These are phyloP conservation scores for Scelioninae gen. 2 DNA, from an alignment of 2,888 invertebrate species.

Conservation along the genomic window DNA sequence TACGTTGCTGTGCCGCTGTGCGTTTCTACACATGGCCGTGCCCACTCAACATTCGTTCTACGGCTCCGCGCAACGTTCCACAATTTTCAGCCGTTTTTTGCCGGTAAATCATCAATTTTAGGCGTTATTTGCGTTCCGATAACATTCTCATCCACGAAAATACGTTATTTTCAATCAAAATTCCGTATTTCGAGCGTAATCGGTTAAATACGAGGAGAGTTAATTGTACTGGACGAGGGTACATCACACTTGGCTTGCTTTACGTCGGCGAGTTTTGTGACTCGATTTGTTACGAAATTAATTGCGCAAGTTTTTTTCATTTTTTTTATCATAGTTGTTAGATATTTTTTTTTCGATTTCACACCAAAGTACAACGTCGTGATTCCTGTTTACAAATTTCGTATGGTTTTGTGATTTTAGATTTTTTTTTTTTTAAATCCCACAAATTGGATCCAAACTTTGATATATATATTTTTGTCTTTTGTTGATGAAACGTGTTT, in stretches of 20 bases:
- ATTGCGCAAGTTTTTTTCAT: conserved; percentile 35
- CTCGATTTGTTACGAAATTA: conserved; percentile 45
- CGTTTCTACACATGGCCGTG: conserved; percentile 60
- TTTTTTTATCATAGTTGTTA: no score
- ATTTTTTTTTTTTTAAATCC: neutral
- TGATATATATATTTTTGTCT: no score
- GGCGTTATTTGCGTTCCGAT: neutral
- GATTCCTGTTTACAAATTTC: neutral
- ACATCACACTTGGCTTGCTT: conserved; percentile 44
- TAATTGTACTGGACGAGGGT: conserved; percentile 23
- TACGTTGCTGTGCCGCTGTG: conserved; percentile 58
- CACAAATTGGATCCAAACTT: no score
- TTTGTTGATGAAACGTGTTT: no score
- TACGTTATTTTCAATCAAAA: conserved; percentile 15
- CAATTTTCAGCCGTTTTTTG: conserved; percentile 53
- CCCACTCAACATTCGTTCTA: conserved; percentile 50
- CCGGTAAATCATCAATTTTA: conserved; percentile 51
- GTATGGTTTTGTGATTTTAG: no score
- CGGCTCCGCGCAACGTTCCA: conserved; percentile 51
- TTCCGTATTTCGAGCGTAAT: conserved; percentile 4
- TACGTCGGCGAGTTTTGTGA: conserved; percentile 26
- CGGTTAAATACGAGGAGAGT: conserved; percentile 32
- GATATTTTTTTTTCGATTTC: no score
- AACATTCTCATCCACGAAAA: neutral
- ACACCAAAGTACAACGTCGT: conserved; percentile 11